phyloP scores from a whole-genome alignment of 2,113 vertebrate species.

The Petromus typicus region DNA sequence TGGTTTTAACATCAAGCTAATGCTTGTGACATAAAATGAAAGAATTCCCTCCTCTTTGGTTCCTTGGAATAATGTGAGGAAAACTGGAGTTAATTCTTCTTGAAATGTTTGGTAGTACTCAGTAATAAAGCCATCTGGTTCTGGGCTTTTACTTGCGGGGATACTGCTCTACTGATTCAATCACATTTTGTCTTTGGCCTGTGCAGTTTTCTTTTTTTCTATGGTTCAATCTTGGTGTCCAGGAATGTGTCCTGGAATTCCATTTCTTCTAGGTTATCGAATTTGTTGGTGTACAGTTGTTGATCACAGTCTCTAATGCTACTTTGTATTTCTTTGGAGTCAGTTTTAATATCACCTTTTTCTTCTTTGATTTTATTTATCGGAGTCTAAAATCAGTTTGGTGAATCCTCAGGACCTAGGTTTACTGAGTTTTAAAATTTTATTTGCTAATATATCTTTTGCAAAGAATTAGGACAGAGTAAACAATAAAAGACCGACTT shows the following conservation, averaged over 20 bases:
- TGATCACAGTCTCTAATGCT: not conserved
- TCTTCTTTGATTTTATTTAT: not conserved
- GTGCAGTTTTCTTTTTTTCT: not conserved
- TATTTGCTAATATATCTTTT: not conserved
- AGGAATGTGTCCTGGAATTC: not conserved
- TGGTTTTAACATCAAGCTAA: not conserved
- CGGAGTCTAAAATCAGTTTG: not conserved
- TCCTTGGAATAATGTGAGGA: not conserved
- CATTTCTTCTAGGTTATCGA: not conserved
- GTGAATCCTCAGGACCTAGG: not conserved
- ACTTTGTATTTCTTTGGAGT: not conserved
- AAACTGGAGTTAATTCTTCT: not conserved
- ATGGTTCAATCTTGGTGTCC: no score
- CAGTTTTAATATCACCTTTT: not conserved
- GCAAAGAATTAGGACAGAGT: not conserved
- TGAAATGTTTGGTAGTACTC: not conserved
- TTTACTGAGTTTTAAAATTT: constrained; percentile 34
- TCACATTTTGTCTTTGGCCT: not conserved
- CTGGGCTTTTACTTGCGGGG: not conserved
- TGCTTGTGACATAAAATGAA: not conserved
- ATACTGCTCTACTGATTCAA: not conserved
- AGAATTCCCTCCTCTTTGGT: not conserved
- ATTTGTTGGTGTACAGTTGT: not conserved
- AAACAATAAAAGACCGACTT: constrained; percentile 27
- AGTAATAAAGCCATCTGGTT: not conserved